Conservation (phyloP, 2,113 vertebrate genomes). For the Turnix velox region DNA sequence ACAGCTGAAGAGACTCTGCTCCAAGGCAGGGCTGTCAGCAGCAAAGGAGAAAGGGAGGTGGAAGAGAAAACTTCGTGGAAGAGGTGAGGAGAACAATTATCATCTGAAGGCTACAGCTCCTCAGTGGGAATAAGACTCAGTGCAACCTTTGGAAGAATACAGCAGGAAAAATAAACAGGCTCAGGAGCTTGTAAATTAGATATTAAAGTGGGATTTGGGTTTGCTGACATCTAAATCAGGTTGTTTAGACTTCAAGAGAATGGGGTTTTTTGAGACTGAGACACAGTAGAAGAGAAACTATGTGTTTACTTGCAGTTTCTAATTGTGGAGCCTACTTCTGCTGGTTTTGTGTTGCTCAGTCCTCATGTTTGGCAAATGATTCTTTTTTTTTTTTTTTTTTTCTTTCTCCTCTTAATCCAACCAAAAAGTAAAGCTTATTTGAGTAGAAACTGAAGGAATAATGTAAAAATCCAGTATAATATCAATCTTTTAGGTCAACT, state of each 20-base stretch:
- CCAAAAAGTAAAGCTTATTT: not conserved
- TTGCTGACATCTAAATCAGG: not conserved
- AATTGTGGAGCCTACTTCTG: not conserved
- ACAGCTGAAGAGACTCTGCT: not conserved
- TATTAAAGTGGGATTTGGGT: not conserved
- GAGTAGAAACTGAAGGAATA: not conserved
- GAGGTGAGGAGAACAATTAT: not conserved
- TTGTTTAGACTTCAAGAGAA: conserved; percentile 24
- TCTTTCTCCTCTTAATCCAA: not conserved
- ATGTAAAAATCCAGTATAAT: not conserved
- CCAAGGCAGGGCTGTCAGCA: not conserved
- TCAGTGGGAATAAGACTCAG: not conserved
- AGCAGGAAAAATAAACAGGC: not conserved
- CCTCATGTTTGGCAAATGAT: not conserved
- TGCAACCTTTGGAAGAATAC: not conserved
- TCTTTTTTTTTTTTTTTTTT: not conserved
- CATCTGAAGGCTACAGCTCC: not conserved
- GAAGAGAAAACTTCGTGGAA: not conserved
- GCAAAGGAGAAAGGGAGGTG: not conserved
- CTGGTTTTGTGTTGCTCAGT: not conserved
- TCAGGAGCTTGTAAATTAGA: not conserved
- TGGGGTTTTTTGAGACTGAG: not conserved
- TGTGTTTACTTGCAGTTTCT: not conserved
- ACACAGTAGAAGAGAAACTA: not conserved
- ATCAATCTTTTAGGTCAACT: not conserved